Percentiles rank a stretch among this genome's conserved stretches.
phyloP scores from a whole-genome alignment of 1,140 invertebrate genomes.

The Leptopilina boulardi region DNA sequence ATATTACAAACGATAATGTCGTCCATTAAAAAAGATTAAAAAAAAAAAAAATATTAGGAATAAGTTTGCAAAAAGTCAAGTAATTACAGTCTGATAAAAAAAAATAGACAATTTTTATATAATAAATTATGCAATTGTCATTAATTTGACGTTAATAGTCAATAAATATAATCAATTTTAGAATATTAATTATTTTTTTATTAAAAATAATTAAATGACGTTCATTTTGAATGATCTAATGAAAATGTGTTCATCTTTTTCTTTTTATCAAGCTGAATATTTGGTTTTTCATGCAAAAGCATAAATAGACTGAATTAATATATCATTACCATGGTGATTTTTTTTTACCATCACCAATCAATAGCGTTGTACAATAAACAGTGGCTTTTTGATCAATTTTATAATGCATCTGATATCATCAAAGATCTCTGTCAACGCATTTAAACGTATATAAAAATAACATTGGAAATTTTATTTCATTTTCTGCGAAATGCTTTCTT shows the following conservation, averaged over 20 bases:
- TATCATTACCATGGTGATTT: neutral
- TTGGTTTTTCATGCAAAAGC: conserved; percentile 3
- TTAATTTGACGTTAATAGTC: neutral
- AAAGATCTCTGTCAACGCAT: neutral
- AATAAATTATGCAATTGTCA: neutral
- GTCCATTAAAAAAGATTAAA: neutral
- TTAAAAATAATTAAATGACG: too few relatives aligned
- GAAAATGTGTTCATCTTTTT: neutral
- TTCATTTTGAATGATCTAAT: too few relatives aligned
- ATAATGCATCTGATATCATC: neutral
- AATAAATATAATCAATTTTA: too few relatives aligned
- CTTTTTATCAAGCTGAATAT: conserved; percentile 5
- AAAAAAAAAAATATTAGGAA: neutral
- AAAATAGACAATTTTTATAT: neutral
- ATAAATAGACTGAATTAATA: conserved; percentile 13
- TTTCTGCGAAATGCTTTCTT: neutral
- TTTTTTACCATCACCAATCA: neutral
- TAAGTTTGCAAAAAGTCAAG: conserved; percentile 11
- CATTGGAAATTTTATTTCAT: neutral
- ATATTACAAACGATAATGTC: conserved; percentile 5
- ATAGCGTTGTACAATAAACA: neutral
- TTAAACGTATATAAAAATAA: neutral
- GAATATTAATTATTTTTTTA: too few relatives aligned
- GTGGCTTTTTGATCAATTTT: neutral
- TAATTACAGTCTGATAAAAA: conserved; percentile 6